These are phyloP conservation scores for Listronotus bonariensis DNA, from an alignment of 1,140 invertebrate species.

Conservation along the genomic window DNA sequence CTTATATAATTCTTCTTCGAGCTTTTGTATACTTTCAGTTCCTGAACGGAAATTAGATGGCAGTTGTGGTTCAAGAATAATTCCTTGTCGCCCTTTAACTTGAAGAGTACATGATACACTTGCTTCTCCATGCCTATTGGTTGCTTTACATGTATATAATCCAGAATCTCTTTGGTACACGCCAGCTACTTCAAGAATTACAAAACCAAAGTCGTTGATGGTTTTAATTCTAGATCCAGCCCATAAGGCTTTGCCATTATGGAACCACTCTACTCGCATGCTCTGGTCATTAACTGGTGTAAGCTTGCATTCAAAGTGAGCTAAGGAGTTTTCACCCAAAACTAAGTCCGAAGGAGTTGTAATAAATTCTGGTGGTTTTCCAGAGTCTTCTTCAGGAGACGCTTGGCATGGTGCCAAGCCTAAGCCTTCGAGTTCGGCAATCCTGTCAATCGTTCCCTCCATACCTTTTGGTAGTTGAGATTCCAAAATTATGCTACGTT, in stretches of 20 bases:
- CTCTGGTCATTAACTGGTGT: constrained; percentile 90
- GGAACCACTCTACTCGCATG: constrained; percentile 95
- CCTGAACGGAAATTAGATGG: constrained; percentile 83
- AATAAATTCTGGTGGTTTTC: constrained; percentile 90
- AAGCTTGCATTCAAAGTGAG: constrained; percentile 90
- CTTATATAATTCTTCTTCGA: constrained; percentile 88
- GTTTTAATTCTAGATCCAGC: constrained; percentile 88
- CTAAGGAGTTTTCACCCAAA: constrained; percentile 85
- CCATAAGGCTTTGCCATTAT: constrained; percentile 88
- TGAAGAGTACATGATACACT: constrained; percentile 83
- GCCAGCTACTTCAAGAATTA: constrained; percentile 87
- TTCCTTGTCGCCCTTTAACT: constrained; percentile 83
- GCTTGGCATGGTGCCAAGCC: constrained; percentile 66
- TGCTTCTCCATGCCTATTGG: constrained; percentile 88
- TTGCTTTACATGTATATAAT: constrained; percentile 89
- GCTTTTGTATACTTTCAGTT: constrained; percentile 86
- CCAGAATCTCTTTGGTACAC: constrained; percentile 88
- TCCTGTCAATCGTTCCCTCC: constrained; percentile 91
- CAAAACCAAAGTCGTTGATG: constrained; percentile 92
- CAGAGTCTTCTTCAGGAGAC: constrained; percentile 78
- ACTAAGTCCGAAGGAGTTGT: constrained; percentile 84
- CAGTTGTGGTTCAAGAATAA: constrained; percentile 88
- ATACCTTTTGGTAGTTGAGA: constrained; percentile 91
- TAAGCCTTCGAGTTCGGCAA: constrained; percentile 89
- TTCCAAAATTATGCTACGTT: constrained; percentile 88